Conservation (phyloP, 2,113 vertebrate genomes). For the Cyanocitta stelleri region DNA sequence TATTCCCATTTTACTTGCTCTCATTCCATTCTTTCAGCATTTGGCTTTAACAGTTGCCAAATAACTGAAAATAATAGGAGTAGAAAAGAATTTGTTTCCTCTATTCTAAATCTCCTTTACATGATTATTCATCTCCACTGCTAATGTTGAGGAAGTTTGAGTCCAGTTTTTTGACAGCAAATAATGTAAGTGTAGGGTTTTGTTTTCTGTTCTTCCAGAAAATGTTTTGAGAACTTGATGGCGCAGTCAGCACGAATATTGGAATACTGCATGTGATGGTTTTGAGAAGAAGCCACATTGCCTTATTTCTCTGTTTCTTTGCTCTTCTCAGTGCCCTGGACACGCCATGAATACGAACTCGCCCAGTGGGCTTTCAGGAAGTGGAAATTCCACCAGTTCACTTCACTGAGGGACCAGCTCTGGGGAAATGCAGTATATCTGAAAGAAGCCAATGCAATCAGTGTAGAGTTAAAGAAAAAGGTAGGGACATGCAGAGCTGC, state of each 20-base stretch:
- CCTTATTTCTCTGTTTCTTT: neutral
- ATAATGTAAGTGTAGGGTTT: neutral
- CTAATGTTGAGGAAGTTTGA: neutral
- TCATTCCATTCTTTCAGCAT: neutral
- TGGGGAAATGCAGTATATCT: conserved; percentile 97
- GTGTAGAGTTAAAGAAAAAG: conserved; percentile 97
- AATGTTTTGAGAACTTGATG: neutral
- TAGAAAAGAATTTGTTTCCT: neutral
- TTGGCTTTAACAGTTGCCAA: neutral
- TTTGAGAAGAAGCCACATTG: neutral
- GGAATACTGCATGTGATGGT: neutral
- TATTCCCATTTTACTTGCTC: neutral
- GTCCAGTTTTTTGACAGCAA: neutral
- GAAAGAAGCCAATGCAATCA: conserved; percentile 97
- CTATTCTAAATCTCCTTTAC: neutral
- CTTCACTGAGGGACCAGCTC: conserved; percentile 91
- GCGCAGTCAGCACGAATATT: neutral
- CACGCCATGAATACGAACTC: conserved; percentile 89
- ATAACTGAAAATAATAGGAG: neutral
- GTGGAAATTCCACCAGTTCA: conserved; percentile 97
- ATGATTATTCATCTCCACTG: neutral
- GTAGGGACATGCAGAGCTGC: conserved; percentile 48
- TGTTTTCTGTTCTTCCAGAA: neutral
- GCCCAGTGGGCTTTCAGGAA: conserved; percentile 98
- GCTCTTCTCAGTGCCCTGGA: conserved; percentile 86